phyloP scores from a whole-genome alignment of 2,888 invertebrate species.

The Oithona nana region DNA sequence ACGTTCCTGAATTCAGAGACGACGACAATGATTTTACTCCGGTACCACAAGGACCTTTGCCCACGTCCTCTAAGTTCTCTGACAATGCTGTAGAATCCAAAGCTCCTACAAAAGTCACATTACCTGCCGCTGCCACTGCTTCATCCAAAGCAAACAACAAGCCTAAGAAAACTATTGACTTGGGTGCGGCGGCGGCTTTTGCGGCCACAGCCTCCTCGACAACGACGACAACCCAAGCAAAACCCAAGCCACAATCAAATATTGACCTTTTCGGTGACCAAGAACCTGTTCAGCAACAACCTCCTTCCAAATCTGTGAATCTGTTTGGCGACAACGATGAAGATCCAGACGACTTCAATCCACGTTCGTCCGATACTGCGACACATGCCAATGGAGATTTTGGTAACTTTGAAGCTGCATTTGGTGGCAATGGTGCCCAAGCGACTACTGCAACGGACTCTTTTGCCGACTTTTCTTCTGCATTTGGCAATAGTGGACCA shows the following conservation, averaged over 20 bases:
- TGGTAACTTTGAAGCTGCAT: conserved; percentile 9
- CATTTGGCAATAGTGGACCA: neutral
- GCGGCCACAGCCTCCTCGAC: neutral
- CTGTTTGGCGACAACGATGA: neutral
- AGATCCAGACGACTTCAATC: neutral
- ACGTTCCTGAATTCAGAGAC: conserved; percentile 11
- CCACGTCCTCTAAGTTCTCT: neutral
- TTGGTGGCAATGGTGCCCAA: neutral
- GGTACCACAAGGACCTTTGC: neutral
- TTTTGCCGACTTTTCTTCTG: conserved; percentile 17
- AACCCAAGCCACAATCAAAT: neutral
- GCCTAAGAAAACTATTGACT: conserved; percentile 11
- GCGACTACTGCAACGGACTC: neutral
- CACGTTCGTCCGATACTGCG: neutral
- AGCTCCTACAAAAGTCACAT: neutral
- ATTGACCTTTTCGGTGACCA: conserved; percentile 6
- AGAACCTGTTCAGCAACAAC: neutral
- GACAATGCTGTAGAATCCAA: neutral
- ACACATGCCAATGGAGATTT: conserved; percentile 13
- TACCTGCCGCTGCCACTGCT: neutral
- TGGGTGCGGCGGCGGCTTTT: conserved; percentile 15
- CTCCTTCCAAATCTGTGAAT: neutral
- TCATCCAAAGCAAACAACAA: neutral
- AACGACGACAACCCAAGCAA: neutral
- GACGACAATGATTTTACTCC: conserved; percentile 4